Evolutionary conservation across 2,113 vertebrate genomes (phyloP), one percentile per base, ranked within the genome.

Genomic region (Chascanopsetta lugubris): DNA sequence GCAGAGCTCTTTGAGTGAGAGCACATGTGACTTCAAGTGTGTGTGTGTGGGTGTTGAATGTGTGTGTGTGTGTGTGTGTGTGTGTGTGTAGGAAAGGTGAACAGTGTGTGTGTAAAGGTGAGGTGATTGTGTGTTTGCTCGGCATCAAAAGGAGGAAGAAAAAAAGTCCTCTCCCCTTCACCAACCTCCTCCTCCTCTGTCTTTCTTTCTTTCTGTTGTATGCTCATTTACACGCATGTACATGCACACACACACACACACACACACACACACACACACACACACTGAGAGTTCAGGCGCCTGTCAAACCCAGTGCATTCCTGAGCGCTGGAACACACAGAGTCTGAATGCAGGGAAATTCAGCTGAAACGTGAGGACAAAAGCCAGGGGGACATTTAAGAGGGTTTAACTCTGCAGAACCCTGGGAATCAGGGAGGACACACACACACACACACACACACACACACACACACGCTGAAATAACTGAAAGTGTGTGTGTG

Each of bases 381-480:
- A 92, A 88, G 87, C 88, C 83, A 88, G 87, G 83, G 89, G 90
- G 88, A 88, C 85, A 89, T 92, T 91, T 91, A 92, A 90, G 85
- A 89, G 88, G 89, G 80, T 87, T 91, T 88, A 88, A 88, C 86
- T 89, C 77, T 0, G 74, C 74, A 82, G 78, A 89, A 90, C 85
- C 89, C 79, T 90, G 89, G 90, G 91, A 91, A 91, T 90, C 69
- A 58, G 75, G 68, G 74, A 72, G 77, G 76, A 84, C 85, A 72
- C 75, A 22, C 87, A 67, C 71, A 42, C 50, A 32, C 50, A 34
- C 34, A 59, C 40, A 46, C 24, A 46, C 24, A 5, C 20, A 60
- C 46, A 48, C 36, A 45, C 30, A 17, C 43, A 12, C 8, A 8
- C 49, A 53, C 27, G 17, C 61, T 50, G 59, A 55, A 61, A 65